Base-by-base conservation (phyloP, 2,797 vertebrate species). In the Petrocephalus schoutedeni region DNA sequence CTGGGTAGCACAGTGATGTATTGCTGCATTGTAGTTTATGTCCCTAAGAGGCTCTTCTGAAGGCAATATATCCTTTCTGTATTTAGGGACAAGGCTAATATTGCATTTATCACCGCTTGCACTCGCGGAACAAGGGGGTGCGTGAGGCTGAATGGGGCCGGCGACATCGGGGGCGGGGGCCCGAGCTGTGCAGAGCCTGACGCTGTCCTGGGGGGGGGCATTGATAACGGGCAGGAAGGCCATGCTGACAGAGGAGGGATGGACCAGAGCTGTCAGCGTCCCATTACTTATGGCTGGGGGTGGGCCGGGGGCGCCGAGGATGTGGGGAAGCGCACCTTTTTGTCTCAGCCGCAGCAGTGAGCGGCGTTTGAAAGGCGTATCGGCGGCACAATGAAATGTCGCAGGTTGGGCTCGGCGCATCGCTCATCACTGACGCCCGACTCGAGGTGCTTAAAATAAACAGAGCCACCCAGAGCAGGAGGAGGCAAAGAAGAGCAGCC, bases 401-500 rank as follows among this genome's bases (percentile, higher is more conserved):
- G 77, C 54, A 21, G 49, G 59, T 49, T 49, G 61, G n/a, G 59
- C 41, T 67, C 5, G 14, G 57, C 2, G 10, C 86, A 19, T 2
- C 28, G 82, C 74, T 84, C 87, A 84, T 36, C 45, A 14, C 14
- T 88, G 87, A 57, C 51, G 61, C 54, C 82, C 56, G 82, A 84
- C 49, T 67, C 10, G 61, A 92, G 91, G 91, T 92, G 91, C 93
- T 93, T 91, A 93, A 94, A 95, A 94, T 94, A 94, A 93, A 93
- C 92, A 89, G 92, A 91, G 12, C 28, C 64, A 71, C 93, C 87
- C 90, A 89, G 88, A 90, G 58, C 57, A 86, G 91, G 92, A 89
- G 89, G 90, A 91, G 36, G 14, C n/a, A 53, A 91, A 91, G 89
- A 91, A 92, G 94, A 94, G 94, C 94, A 92, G 90, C 7, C 87